Conservation (phyloP, 64 coral and sea anemone genomes). For the Stichodactyla mertensii region DNA sequence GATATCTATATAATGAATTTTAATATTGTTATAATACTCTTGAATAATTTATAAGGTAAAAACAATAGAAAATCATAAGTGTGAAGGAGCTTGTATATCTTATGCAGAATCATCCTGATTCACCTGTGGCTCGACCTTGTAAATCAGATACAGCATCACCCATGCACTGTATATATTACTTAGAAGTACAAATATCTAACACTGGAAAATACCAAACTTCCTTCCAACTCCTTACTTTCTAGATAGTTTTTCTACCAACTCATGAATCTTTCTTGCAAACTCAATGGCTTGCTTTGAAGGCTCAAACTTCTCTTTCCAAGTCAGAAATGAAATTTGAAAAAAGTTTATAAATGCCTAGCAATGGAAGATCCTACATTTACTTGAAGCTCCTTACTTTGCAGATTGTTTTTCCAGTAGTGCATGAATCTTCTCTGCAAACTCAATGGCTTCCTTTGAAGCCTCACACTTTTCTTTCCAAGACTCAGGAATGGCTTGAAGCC, state of each 20-base stretch:
- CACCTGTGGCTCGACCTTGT: no score
- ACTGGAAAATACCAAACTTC: neutral
- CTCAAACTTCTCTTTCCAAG: slow-evolving; percentile 73
- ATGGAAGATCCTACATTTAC: no score
- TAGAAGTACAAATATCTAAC: no score
- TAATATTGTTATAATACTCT: no score
- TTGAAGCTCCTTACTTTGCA: neutral
- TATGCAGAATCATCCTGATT: no score
- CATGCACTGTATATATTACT: no score
- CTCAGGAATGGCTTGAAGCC: slow-evolving; percentile 54
- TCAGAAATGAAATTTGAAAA: slow-evolving; percentile 26
- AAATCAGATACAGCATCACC: no score
- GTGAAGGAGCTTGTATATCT: no score
- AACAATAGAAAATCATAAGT: no score
- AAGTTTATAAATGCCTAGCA: no score
- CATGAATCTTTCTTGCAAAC: slow-evolving; percentile 72
- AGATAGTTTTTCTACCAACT: slow-evolving; percentile 19
- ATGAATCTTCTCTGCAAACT: slow-evolving; percentile 76
- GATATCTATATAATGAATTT: no score
- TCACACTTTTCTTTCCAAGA: slow-evolving; percentile 73
- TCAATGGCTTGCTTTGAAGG: slow-evolving; percentile 62
- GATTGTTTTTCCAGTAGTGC: slow-evolving; percentile 24
- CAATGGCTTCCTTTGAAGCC: slow-evolving; percentile 64
- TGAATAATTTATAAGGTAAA: no score
- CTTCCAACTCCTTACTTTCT: neutral